These are phyloP conservation scores for Solenopsis invicta DNA, from an alignment of 1,140 invertebrate species.

Conservation along the genomic window DNA sequence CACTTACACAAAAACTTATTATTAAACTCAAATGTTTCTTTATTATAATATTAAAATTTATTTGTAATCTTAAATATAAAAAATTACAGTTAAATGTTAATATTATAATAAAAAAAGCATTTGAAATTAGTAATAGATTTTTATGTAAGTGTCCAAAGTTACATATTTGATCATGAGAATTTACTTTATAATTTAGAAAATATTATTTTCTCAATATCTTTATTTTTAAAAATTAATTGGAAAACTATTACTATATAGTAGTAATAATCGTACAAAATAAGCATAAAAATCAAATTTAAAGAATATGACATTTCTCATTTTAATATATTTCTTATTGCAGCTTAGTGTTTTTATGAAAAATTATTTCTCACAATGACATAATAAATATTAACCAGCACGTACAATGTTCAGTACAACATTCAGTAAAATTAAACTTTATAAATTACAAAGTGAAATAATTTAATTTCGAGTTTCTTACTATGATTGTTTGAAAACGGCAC, in stretches of 20 bases:
- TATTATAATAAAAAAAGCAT: too few species aligned
- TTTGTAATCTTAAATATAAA: not conserved
- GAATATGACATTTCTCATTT: not conserved
- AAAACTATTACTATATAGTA: not conserved
- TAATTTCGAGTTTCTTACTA: not conserved
- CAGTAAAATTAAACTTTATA: slow-evolving; percentile 16
- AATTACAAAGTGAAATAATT: not conserved
- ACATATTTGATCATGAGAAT: too few species aligned
- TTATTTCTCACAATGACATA: not conserved
- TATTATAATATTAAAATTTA: too few species aligned
- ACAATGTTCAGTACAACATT: too few species aligned
- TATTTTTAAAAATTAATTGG: not conserved
- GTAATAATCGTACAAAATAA: not conserved
- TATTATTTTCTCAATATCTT: not conserved
- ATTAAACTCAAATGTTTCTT: too few species aligned
- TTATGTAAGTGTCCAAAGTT: too few species aligned
- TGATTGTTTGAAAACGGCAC: not conserved
- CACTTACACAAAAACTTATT: too few species aligned
- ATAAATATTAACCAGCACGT: not conserved
- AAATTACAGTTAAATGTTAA: too few species aligned
- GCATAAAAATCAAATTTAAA: not conserved
- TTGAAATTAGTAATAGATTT: too few species aligned
- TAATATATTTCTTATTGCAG: not conserved
- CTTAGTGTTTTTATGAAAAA: not conserved
- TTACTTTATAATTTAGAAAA: not conserved